These are phyloP conservation scores for Heliconius eleuchia DNA, from an alignment of 1,140 invertebrate species.

Conservation along the genomic window DNA sequence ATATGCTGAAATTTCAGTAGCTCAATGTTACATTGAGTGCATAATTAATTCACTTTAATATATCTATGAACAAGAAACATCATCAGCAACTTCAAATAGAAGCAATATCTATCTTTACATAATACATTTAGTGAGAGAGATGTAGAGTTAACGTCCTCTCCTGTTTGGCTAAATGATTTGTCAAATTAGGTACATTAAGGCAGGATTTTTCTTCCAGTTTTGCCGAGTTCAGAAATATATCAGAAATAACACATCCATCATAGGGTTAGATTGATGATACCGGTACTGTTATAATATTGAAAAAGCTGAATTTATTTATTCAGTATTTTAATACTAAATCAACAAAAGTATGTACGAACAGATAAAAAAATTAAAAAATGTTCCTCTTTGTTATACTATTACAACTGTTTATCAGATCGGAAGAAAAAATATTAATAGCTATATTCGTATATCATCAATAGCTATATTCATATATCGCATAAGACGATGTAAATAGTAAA, in stretches of 20 bases:
- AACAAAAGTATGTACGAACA: not conserved
- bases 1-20: too few species aligned
- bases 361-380: not conserved
- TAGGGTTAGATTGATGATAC: not conserved
- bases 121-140: not conserved
- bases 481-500: constrained; percentile 27
- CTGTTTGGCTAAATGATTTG: not conserved
- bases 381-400: not conserved
- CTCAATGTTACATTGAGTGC: too few species aligned
- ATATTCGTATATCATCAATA: constrained; percentile 10
- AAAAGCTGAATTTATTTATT: not conserved
- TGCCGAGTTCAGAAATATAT: not conserved
- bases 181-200: not conserved
- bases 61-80: too few species aligned
- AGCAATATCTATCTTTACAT: too few species aligned
- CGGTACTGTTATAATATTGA: not conserved
- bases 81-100: too few species aligned
- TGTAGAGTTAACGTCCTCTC: not conserved
- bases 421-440: not conserved
- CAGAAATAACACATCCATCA: not conserved
- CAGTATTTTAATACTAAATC: not conserved
- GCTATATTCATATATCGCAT: not conserved
- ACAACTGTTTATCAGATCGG: not conserved
- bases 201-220: not conserved
- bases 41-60: too few species aligned